These are phyloP conservation scores for Enteromius treurensis DNA, from an alignment of 2,797 vertebrate species.

Conservation along the genomic window DNA sequence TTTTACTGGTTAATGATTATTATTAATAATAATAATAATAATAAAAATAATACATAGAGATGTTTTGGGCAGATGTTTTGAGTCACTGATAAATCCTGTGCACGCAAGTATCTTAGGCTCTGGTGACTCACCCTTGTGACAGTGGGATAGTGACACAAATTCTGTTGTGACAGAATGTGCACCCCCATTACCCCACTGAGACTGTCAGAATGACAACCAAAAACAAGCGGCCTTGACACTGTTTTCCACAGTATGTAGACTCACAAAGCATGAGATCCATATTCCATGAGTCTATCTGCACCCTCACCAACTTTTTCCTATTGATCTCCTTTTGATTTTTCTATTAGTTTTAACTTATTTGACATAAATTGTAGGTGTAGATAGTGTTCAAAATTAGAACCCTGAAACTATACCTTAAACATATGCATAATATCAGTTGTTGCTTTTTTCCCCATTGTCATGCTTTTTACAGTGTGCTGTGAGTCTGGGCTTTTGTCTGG, in stretches of 20 bases:
- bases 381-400: background rate
- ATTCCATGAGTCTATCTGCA: background rate
- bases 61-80: constrained; percentile 18
- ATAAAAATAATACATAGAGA: no score
- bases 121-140: constrained; percentile 36
- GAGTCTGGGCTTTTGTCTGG: background rate
- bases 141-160: constrained; percentile 42
- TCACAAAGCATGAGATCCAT: background rate
- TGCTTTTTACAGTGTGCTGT: background rate
- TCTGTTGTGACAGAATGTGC: constrained; percentile 46
- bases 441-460: background rate
- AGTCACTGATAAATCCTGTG: constrained; percentile 16
- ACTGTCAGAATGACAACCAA: constrained; percentile 18
- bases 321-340: background rate
- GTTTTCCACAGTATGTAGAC: background rate
- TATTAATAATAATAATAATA: no score
- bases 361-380: background rate
- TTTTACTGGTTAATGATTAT: no score
- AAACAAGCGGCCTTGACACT: constrained; percentile 32
- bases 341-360: background rate
- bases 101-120: background rate
- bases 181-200: constrained; percentile 35
- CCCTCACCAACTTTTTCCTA: background rate
- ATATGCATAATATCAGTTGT: background rate
- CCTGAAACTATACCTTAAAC: background rate